Conservation (phyloP, 2,113 vertebrate species). For the Turnix velox region DNA sequence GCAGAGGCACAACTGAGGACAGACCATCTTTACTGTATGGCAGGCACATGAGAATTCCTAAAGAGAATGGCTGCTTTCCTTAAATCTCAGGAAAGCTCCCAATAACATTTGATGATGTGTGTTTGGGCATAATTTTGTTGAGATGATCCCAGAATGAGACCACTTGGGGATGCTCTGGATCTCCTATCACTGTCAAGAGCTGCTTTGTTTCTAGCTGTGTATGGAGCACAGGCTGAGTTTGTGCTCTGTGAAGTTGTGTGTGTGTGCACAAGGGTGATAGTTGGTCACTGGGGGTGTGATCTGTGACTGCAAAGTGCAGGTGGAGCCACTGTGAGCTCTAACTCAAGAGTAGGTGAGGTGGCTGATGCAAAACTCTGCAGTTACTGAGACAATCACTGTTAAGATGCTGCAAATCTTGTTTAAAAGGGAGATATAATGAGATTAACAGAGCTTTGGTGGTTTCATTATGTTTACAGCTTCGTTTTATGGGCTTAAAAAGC, state of each 20-base stretch:
- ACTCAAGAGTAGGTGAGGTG: neutral
- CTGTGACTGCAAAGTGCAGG: neutral
- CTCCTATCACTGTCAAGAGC: neutral
- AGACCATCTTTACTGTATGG: neutral
- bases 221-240: neutral
- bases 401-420: conserved; percentile 13
- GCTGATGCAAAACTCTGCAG: neutral
- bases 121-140: neutral
- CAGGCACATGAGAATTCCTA: neutral
- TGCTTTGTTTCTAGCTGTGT: neutral
- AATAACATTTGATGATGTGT: neutral
- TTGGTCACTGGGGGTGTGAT: neutral
- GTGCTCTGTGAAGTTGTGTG: too few species aligned
- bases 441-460: neutral
- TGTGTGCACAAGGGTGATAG: neutral
- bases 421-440: neutral
- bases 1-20: neutral
- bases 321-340: neutral
- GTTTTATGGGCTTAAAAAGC: conserved; percentile 49
- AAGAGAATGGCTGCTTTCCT: neutral
- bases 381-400: neutral
- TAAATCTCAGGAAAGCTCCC: neutral
- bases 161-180: neutral
- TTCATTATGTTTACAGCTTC: conserved; percentile 45
- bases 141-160: neutral